phyloP scores from a whole-genome alignment of 2,113 vertebrate species.

The Setophaga petechia region DNA sequence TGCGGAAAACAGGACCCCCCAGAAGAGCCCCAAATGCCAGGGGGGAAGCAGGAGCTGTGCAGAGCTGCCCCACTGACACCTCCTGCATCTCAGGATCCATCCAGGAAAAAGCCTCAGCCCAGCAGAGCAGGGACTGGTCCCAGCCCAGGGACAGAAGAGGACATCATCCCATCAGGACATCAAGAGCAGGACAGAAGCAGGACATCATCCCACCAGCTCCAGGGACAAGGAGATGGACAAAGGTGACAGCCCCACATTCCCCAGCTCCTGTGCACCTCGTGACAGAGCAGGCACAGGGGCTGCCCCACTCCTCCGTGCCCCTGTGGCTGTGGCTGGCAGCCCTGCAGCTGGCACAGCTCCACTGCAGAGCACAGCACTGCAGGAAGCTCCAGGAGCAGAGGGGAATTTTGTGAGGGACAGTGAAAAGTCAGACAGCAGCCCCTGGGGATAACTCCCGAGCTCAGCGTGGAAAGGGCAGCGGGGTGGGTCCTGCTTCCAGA shows the following conservation, averaged over 20 bases:
- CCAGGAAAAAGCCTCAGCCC: not conserved
- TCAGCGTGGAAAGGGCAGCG: not conserved
- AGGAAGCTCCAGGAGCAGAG: not conserved
- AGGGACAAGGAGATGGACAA: not conserved
- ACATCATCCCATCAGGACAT: not conserved
- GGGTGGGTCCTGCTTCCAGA: not conserved
- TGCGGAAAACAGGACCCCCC: not conserved
- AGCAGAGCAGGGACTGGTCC: not conserved
- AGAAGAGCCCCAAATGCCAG: rapidly evolving
- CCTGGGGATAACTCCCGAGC: not conserved
- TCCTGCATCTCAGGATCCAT: not conserved
- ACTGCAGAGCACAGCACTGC: not conserved
- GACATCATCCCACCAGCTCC: not conserved
- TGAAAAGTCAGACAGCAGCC: not conserved
- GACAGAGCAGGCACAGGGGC: not conserved
- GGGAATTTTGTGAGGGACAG: not conserved
- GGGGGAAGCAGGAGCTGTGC: not conserved
- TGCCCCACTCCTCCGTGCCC: rapidly evolving
- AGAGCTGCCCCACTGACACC: not conserved
- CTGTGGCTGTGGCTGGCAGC: not conserved
- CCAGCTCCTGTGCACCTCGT: rapidly evolving
- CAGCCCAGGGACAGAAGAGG: not conserved
- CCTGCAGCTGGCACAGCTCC: not conserved
- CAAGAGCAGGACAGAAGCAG: not conserved
- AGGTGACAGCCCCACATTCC: not conserved